Evolutionary conservation across 23 tunicate genomes (phyloP), one percentile per base, ranked within the genome.

Genomic region (Halocynthia aurantium): DNA sequence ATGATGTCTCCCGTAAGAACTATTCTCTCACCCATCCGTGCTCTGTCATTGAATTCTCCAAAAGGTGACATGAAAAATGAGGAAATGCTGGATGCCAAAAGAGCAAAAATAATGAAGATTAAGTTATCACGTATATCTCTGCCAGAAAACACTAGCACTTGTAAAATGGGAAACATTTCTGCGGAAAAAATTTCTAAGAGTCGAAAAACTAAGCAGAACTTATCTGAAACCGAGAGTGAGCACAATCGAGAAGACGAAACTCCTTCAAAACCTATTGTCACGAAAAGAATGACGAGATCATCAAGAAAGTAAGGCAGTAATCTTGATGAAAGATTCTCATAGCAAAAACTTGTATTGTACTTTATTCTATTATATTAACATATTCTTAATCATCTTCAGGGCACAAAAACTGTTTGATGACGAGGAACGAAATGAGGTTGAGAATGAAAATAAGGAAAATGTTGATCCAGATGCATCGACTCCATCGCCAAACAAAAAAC

Each of bases 11-110:
- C 78, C 0, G 56, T 64, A 21, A 55, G 78, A 22, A 19, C 78
- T 9, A 74, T 74, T 51, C 62, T 74, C 13, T 74, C 78, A 10
- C 78, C 78, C 13, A 56, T 74, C 8, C 67, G 78, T 19, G 62
- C 78, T 19, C 21, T 74, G 21, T 74, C 78, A 10, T 18, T 74
- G 50, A 20, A 55, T 20, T 74, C 78, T 8, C 78, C 78, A 50
- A 65, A 15, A 75, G 52, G 20, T 15, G 53, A 40, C 52, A 11
- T 13, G 8, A 22, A 17, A 9, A 58, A 52, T 7, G 21, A 52
- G 62, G 12, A 44, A 74, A 75, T 51, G 52, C 53, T 15, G 70
- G 31, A 65, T 20, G 55, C 21, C 10, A 74, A 74, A 56, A 15
- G 31, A 8, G 50, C 63, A n/a, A 74, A 74, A 74, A 50, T 74